Base-by-base conservation (phyloP, 2,797 vertebrate species). In the Diceros bicornis region DNA sequence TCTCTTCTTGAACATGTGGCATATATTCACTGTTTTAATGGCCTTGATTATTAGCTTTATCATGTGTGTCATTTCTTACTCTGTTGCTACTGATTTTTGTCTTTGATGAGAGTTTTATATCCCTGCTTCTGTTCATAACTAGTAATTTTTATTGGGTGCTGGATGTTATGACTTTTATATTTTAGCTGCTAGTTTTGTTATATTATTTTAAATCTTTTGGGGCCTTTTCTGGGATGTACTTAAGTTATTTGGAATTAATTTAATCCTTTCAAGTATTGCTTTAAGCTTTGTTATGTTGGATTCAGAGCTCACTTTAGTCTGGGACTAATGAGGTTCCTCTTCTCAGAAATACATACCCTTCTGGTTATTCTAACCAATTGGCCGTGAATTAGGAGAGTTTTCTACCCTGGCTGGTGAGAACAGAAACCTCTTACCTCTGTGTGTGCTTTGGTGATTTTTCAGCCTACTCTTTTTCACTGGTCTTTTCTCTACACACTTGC, bases 181-280 rank as follows among this genome's bases (percentile, higher is more conserved):
- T 85, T 62, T 66, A 61, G 37, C 5, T 93, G 32, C 23, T 78
- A 84, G 78, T 74, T 72, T 85, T 79, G 32, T 27, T 77, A 2
- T 52, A 71, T 59, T 78, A 23, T 68, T 77, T 91, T 37, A 68
- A 44, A 44, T 68, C 29, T 81, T 86, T 59, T n/a, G 23, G 17
- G 21, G 11, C 32, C 8, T 41, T 90, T 87, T 68, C 37, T 82
- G 21, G n/a, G 10, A 14, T 87, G 16, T 52, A 68, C 9, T 72
- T 93, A 62, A 87, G 16, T 75, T 77, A 84, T 52, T 74, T 91
- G 47, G 41, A 44, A 86, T 79, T 68, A 68, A 29, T 86, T 85
- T 57, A 9, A 59, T 74, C 74, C 27, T 81, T 71, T 85, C 25
- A 86, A 29, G 44, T 14, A 52, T 71, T 84, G 34, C 55, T 59